Evolutionary conservation across 2,888 invertebrate genomes (phyloP).

Genomic region (Chaetoderma sp.): DNA sequence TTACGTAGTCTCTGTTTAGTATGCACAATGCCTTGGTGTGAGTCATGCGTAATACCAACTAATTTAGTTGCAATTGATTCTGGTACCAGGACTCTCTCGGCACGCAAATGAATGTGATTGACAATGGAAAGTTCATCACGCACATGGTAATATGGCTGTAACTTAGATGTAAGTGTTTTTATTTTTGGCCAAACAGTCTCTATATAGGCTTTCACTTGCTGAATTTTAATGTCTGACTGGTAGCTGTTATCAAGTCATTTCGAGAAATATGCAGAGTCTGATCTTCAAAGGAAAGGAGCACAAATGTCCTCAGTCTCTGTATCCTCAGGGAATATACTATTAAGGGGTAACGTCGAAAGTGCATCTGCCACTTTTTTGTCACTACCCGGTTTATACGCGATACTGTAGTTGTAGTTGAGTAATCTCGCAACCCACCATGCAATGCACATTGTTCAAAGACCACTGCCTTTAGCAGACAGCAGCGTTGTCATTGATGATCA

Average conservation of each 20-base stretch:
- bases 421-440: neutral
- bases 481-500: no score
- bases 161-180: neutral
- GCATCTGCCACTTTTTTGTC: conserved; percentile 1
- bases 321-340: no score
- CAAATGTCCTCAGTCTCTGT: no score
- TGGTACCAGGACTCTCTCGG: neutral
- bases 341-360: neutral
- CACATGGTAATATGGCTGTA: neutral
- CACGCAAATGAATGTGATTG: no score
- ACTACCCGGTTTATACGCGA: neutral
- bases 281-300: no score
- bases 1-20: neutral
- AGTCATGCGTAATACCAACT: neutral
- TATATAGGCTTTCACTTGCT: neutral
- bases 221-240: neutral
- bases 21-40: neutral
- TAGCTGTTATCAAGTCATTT: neutral
- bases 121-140: neutral
- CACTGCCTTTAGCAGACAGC: no score
- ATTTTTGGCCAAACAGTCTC: no score
- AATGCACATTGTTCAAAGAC: neutral
- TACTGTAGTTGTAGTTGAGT: neutral
- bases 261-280: no score
- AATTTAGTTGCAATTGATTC: neutral